Evolutionary conservation across 2,113 vertebrate genomes (phyloP), one percentile per base, ranked within the genome.

Genomic region (Nycticryphes semicollaris): DNA sequence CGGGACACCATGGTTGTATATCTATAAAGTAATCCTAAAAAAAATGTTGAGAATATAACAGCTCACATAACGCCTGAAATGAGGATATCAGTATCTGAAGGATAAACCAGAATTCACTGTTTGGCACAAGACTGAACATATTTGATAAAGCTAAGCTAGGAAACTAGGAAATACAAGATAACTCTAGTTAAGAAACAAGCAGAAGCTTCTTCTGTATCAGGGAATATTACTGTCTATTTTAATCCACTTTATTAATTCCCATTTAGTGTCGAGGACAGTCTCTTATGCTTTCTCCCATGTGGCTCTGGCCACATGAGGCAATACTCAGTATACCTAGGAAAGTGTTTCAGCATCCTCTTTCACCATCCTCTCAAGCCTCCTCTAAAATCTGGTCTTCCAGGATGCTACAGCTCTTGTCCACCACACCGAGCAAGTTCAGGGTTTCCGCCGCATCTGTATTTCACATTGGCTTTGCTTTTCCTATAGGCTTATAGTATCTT

Each of bases 401-500:
- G 21, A 9, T 11, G 18, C 24, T 85, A 12, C 19, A 50, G 1
- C 19, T 28, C 1, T 5, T n/a, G 12, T 2, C 19, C n/a, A 37
- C 10, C 28, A 45, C 16, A 28, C 30, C 9, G 17, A 45, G 9
- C 47, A 62, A 84, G 6, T 1, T 45, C 22, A 60, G 19, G 30
- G 7, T 35, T 35, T 69, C 86, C 76, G 33, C n/a, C 47, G 4
- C 7, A 7, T 30, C 45, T 91, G 5, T 4, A 28, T 25, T 89
- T 79, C 63, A 53, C 53, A 14, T 7, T 6, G 7, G 5, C 15
- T 86, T 73, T 57, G 21, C 14, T 87, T n/a, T n/a, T 59, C 20
- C 18, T 14, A 0, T 27, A 27, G 4, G 3, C 3, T n/a, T 45
- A 14, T 23, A 12, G 7, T 2, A 3, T 35, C 39, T 51, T 31